A percentile compares a stretch with the other conserved stretches of the same genome.
Conservation (phyloP, 2,113 vertebrate species). For the Dasyurus viverrinus region DNA sequence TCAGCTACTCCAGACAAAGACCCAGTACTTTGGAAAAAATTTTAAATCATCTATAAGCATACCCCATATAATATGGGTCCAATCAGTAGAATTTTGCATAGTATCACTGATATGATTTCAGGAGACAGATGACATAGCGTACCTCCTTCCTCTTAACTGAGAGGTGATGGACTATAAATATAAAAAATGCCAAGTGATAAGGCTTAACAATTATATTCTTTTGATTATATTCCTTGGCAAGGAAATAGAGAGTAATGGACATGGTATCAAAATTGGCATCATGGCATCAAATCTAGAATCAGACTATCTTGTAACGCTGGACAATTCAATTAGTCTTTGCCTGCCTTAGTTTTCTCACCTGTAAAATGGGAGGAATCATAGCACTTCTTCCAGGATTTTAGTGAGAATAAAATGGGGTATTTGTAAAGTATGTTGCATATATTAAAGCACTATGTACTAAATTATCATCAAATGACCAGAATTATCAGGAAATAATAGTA, state of each 20-base stretch:
- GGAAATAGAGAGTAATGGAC: not conserved
- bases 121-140: not conserved
- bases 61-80: not conserved
- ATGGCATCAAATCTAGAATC: not conserved
- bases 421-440: not conserved
- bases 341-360: not conserved
- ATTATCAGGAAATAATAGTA: not conserved
- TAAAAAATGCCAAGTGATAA: not conserved
- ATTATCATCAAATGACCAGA: not conserved
- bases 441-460: not conserved
- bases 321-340: not conserved
- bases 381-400: not conserved
- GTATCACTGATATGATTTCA: not conserved
- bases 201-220: not conserved
- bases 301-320: not conserved
- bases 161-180: not conserved
- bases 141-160: not conserved
- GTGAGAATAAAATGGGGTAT: not conserved
- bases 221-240: not conserved
- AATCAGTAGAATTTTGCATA: not conserved
- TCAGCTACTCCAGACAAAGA: not conserved
- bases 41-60: not conserved
- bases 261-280: not conserved
- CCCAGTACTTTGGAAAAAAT: not conserved
- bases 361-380: not conserved